Evolutionary conservation across 1,140 invertebrate species (phyloP), one percentile per base, ranked within the genome.

Genomic region (Drosophila malerkotliana): DNA sequence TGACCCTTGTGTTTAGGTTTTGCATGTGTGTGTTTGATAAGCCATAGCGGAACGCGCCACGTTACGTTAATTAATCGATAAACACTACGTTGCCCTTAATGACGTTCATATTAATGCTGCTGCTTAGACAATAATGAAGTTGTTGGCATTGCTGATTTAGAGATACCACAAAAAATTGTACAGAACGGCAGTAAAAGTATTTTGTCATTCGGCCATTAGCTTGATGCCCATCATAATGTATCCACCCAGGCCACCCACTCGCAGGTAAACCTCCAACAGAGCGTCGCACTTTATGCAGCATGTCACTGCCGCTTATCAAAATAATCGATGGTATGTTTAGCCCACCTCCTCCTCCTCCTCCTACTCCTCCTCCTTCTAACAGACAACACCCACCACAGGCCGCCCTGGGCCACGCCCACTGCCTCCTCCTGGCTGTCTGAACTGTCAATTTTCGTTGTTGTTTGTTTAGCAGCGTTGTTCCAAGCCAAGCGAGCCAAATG

Each of bases 61-160:
- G 82, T 87, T 87, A 87, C 79, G 83, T 88, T 87, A 87, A 87
- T 87, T 87, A 87, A 87, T 87, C 82, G 82, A 87, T 87, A 87
- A 74, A 74, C 61, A 63, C 57, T 37, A 55, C 30, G 49, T 51
- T 56, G 47, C 37, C 39, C 45, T 49, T 49, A 62, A 77, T 47
- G 61, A 57, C 30, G 57, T 69, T 61, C 51, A 72, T 85, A 72
- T 67, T 79, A 63, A 72, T 66, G 61, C 52, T 56, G 60, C 49
- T 21, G 37, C 21, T 21, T 21, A 47, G 15, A 18, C 61, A n/a
- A 48, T 64, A 30, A 61, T 64, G 77, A 80, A 64, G 77, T 74
- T 75, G 74, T 60, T 75, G 73, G 44, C 58, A 75, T 85, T 85
- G 59, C 54, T 72, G 78, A 85, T 87, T 81, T 72, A 59, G 37